Conservation (phyloP, 2,888 invertebrate genomes). For the Nemurella pictetii region DNA sequence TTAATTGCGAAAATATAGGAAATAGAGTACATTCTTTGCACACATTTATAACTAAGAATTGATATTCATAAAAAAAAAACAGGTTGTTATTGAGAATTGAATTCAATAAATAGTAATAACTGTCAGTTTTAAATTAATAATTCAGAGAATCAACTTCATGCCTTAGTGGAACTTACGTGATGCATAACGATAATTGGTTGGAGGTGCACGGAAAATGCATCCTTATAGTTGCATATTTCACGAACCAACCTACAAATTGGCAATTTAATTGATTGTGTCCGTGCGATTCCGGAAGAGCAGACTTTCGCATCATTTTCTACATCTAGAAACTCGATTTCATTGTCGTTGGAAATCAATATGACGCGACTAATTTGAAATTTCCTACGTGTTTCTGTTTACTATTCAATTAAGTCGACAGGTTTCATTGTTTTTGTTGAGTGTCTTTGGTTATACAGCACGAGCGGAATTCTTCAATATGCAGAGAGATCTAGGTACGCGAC, state of each 20-base stretch:
- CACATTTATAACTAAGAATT: slow-evolving; percentile 28
- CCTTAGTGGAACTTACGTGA: neutral
- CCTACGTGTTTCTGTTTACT: neutral
- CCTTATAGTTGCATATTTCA: neutral
- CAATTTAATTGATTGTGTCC: too few relatives aligned
- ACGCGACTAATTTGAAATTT: neutral
- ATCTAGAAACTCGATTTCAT: neutral
- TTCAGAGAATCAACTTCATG: neutral
- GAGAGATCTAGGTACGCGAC: neutral
- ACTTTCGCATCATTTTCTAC: neutral
- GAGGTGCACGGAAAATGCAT: neutral
- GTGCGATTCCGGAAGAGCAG: neutral
- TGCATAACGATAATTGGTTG: neutral
- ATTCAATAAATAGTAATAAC: neutral
- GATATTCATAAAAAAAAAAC: slow-evolving; percentile 6
- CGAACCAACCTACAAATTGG: too few relatives aligned
- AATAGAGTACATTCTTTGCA: neutral
- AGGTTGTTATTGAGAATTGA: neutral
- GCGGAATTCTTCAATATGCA: too few relatives aligned
- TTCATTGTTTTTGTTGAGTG: neutral
- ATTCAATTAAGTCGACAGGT: too few relatives aligned
- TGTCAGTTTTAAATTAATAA: neutral
- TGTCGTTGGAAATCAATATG: neutral
- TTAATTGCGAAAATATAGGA: neutral
- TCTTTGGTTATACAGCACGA: neutral